Conservation (phyloP, 2,113 vertebrate genomes). For the Gulo gulo region DNA sequence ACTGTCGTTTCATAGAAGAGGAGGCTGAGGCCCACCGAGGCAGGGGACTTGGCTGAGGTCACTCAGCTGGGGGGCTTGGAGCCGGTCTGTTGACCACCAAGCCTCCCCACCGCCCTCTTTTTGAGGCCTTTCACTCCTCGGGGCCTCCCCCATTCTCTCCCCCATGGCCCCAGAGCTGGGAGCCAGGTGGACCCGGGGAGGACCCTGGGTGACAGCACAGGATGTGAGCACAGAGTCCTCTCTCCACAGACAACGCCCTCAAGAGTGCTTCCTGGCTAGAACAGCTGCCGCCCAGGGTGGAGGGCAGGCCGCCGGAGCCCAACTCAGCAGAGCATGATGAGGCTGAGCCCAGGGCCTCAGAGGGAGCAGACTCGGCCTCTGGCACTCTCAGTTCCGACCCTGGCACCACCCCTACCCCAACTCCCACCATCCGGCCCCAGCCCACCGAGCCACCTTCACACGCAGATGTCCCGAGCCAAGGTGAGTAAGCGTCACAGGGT, state of each 20-base stretch:
- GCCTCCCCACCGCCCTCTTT: background rate
- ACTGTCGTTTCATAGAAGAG: background rate
- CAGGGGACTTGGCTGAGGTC: background rate
- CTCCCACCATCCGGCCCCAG: background rate
- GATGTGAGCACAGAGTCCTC: background rate
- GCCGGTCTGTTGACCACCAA: background rate
- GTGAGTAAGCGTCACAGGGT: slow-evolving; percentile 61
- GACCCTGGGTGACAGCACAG: accelerated
- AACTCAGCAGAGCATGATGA: slow-evolving; percentile 65
- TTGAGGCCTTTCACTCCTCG: background rate
- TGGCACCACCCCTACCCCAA: background rate
- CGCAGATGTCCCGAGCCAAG: slow-evolving; percentile 67
- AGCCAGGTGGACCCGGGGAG: background rate
- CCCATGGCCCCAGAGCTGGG: background rate
- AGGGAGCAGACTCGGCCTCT: background rate
- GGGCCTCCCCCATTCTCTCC: background rate
- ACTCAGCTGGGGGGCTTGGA: background rate
- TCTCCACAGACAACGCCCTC: slow-evolving; percentile 82
- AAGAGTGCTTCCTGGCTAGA: slow-evolving; percentile 80
- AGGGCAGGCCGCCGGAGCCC: slow-evolving; percentile 61
- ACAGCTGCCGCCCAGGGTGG: slow-evolving; percentile 77
- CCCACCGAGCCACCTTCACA: background rate
- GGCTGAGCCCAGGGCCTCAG: background rate
- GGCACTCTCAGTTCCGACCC: background rate
- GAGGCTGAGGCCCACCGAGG: background rate